Evolutionary conservation across 1,140 invertebrate species (phyloP).

Genomic region (Drosophila sechellia): DNA sequence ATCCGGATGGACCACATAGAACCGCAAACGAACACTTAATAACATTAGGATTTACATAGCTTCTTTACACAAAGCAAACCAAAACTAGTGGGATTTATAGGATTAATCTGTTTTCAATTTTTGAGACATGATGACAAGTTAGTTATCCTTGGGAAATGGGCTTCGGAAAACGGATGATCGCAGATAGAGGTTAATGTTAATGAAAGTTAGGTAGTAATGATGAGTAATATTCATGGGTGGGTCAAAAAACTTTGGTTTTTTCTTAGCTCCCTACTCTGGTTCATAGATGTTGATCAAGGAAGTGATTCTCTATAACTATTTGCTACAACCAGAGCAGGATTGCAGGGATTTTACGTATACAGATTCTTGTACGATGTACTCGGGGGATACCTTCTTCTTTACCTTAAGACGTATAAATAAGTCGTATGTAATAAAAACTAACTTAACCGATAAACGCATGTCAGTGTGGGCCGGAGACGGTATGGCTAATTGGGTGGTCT

Average conservation of each 20-base stretch:
- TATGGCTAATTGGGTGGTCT: slow-evolving; percentile 1
- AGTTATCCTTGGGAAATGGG: slow-evolving; percentile 4
- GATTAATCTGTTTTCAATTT: not conserved
- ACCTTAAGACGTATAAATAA: slow-evolving; percentile 61
- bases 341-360: slow-evolving; percentile 43
- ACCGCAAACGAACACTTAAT: slow-evolving; percentile 69
- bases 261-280: not conserved
- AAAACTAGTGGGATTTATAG: slow-evolving; percentile 1
- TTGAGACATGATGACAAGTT: not conserved
- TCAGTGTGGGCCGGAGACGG: slow-evolving; percentile 19
- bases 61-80: slow-evolving; percentile 45
- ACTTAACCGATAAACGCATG: slow-evolving; percentile 75
- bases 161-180: not conserved
- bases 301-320: not conserved
- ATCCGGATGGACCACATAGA: slow-evolving; percentile 57
- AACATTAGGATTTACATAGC: slow-evolving; percentile 29
- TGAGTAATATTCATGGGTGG: not conserved
- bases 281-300: not conserved
- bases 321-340: not conserved
- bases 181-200: not conserved
- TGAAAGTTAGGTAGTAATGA: not conserved
- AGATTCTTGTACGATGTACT: slow-evolving; percentile 15
- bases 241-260: not conserved
- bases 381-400: slow-evolving; percentile 37
- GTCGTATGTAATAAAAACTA: slow-evolving; percentile 65